Evolutionary conservation across 2,888 invertebrate species (phyloP).

Genomic region (Volucella inanis): DNA sequence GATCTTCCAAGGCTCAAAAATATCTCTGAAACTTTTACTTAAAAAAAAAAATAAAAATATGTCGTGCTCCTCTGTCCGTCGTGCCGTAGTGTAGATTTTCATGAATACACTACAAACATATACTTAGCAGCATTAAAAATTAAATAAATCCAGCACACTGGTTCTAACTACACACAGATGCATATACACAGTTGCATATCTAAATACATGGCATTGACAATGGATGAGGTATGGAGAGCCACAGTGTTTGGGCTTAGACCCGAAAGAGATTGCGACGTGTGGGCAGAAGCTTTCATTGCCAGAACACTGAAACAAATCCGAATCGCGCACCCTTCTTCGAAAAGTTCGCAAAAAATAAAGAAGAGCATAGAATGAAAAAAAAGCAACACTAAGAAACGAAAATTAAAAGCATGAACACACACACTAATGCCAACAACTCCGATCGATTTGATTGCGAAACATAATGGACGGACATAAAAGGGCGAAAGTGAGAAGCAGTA

Average conservation of each 20-base stretch:
- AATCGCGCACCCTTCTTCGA: conserved; percentile 61
- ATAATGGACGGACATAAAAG: conserved; percentile 59
- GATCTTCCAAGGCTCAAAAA: no score
- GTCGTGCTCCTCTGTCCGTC: background rate
- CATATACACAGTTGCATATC: background rate
- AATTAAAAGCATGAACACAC: conserved; percentile 63
- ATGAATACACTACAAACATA: conserved; percentile 11
- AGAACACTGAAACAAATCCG: conserved; percentile 53
- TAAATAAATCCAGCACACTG: conserved; percentile 32
- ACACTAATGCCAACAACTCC: conserved; percentile 45
- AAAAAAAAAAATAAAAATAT: no score
- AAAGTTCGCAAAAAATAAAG: conserved; percentile 42
- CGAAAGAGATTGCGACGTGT: conserved; percentile 32
- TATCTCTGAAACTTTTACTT: no score
- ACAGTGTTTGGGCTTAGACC: conserved; percentile 2
- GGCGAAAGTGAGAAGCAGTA: conserved; percentile 70
- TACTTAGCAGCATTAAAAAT: conserved; percentile 29
- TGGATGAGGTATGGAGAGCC: conserved; percentile 42
- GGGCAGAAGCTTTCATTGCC: conserved; percentile 55
- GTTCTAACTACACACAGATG: conserved; percentile 8
- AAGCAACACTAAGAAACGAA: conserved; percentile 62
- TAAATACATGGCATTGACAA: conserved; percentile 56
- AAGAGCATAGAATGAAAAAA: conserved; percentile 45
- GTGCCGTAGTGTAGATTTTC: conserved; percentile 7
- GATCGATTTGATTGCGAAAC: conserved; percentile 73